Percentiles rank a stretch among this genome's conserved stretches.
phyloP scores from a whole-genome alignment of 2,888 invertebrate genomes.

The Lasioglossum malachurum region DNA sequence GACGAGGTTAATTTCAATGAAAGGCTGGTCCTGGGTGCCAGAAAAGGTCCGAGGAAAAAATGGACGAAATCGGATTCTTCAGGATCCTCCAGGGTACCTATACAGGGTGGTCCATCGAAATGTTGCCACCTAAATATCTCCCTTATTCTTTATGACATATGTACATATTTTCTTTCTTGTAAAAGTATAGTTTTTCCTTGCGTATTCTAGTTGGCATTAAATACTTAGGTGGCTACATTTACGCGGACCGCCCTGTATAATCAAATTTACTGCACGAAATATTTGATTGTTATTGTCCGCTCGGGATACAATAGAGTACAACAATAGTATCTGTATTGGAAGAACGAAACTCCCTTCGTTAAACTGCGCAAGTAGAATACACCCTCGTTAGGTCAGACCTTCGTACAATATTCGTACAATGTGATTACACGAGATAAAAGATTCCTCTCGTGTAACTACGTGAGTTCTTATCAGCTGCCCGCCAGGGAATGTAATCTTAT shows the following conservation, averaged over 20 bases:
- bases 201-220: no score
- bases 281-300: not conserved
- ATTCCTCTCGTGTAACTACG: not conserved
- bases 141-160: no score
- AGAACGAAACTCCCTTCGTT: not conserved
- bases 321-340: not conserved
- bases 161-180: no score
- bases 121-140: no score
- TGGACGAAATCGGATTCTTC: not conserved
- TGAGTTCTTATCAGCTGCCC: not conserved
- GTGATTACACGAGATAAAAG: not conserved
- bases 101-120: no score
- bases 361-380: not conserved
- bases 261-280: not conserved
- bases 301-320: not conserved
- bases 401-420: not conserved
- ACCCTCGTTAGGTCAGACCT: not conserved
- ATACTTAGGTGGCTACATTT: no score
- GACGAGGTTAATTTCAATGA: constrained; percentile 51
- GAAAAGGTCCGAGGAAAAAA: not conserved
- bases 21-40: constrained; percentile 28
- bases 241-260: not conserved
- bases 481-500: constrained; percentile 2
- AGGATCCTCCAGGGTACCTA: not conserved
- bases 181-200: no score